phyloP scores from a whole-genome alignment of 1,140 invertebrate genomes.

The Cyphomyrmex costatus region DNA sequence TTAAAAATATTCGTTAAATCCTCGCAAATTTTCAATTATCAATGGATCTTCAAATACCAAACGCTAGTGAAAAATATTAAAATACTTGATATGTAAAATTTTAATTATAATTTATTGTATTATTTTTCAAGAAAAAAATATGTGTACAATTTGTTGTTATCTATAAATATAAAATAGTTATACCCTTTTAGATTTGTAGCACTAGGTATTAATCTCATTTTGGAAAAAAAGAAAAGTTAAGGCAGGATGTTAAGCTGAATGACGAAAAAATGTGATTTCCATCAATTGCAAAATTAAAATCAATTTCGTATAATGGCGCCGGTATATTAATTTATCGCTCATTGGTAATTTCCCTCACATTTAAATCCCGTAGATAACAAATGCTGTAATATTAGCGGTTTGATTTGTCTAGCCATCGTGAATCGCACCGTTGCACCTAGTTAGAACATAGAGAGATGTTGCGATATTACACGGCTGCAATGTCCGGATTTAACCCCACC shows the following conservation, averaged over 20 bases:
- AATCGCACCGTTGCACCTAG: background rate
- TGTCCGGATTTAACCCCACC: constrained; percentile 41
- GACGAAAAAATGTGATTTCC: background rate
- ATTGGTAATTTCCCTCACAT: background rate
- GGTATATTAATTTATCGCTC: constrained; percentile 34
- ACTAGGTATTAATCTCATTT: background rate
- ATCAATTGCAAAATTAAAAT: constrained; percentile 25
- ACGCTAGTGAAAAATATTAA: background rate
- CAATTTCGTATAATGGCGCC: background rate
- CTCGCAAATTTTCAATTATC: background rate
- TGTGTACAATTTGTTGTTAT: constrained; percentile 7
- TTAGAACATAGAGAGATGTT: constrained; percentile 13
- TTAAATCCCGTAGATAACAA: constrained; percentile 42
- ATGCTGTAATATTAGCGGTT: constrained; percentile 56
- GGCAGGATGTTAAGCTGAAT: background rate
- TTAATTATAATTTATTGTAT: background rate
- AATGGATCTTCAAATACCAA: background rate
- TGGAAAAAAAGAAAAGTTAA: background rate
- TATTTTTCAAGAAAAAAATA: background rate
- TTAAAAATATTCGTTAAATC: background rate
- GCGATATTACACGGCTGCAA: constrained; percentile 46
- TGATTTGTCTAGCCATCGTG: constrained; percentile 46
- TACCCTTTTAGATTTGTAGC: background rate
- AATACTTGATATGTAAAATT: background rate
- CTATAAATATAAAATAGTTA: background rate